A percentile compares a stretch with the other conserved stretches of the same genome.
Evolutionary conservation across 2,113 vertebrate genomes (phyloP).

Genomic region (Brachionichthys hirsutus): DNA sequence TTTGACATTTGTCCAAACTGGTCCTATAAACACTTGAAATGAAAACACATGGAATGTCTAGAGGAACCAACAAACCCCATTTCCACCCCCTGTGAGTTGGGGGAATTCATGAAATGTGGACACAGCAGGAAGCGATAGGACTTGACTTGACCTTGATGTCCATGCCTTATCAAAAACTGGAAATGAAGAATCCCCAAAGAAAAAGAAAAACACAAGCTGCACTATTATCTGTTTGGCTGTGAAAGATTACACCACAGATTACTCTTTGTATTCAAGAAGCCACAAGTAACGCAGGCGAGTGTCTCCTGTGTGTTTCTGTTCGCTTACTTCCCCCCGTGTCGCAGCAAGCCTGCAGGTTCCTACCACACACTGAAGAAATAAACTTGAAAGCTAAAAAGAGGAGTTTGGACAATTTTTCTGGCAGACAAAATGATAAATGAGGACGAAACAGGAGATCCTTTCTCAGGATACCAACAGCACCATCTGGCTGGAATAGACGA

Average conservation of each 20-base stretch:
- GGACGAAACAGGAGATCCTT: slow-evolving; percentile 37
- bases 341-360: slow-evolving; percentile 27
- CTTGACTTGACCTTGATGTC: slow-evolving; percentile 25
- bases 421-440: slow-evolving; percentile 50
- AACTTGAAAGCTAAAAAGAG: slow-evolving; percentile 53
- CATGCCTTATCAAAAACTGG: neutral
- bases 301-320: slow-evolving; percentile 23
- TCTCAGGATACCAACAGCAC: slow-evolving; percentile 36
- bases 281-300: neutral
- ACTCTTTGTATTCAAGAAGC: slow-evolving; percentile 7
- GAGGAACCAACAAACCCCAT: neutral
- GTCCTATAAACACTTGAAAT: slow-evolving; percentile 29
- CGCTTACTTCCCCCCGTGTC: slow-evolving; percentile 9
- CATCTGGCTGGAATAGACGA: slow-evolving; percentile 37
- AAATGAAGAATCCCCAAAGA: slow-evolving; percentile 1
- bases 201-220: slow-evolving; percentile 16
- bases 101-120: slow-evolving; percentile 17
- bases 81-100: slow-evolving; percentile 13
- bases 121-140: slow-evolving; percentile 7
- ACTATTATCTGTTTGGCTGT: neutral
- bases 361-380: slow-evolving; percentile 53
- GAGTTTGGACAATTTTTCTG: slow-evolving; percentile 37
- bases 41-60: slow-evolving; percentile 3
- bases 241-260: neutral
- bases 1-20: slow-evolving; percentile 35